These are phyloP conservation scores for Melanostoma mellinum DNA, from an alignment of 2,888 invertebrate species.

Conservation along the genomic window DNA sequence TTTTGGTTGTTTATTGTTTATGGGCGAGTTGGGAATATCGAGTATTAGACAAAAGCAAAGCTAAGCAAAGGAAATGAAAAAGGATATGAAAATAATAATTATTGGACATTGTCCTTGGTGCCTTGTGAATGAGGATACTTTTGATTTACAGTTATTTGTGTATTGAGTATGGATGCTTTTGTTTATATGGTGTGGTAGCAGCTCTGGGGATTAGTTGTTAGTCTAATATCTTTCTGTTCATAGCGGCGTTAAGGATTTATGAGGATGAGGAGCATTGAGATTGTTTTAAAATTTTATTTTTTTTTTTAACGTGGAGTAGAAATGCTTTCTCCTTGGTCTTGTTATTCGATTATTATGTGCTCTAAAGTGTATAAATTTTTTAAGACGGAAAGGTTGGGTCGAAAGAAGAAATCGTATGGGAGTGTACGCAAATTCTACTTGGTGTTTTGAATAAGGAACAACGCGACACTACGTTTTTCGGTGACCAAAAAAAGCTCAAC, in stretches of 20 bases:
- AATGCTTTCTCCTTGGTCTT: too few relatives aligned
- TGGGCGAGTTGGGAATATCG: not conserved
- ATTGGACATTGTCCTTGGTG: slow-evolving; percentile 52
- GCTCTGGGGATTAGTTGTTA: slow-evolving; percentile 6
- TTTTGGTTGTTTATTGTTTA: slow-evolving; percentile 39
- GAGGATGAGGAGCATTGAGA: not conserved
- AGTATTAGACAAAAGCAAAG: not conserved
- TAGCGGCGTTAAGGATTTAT: slow-evolving; percentile 34
- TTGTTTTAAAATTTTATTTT: too few relatives aligned
- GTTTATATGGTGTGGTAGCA: not conserved
- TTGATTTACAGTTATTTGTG: slow-evolving; percentile 55
- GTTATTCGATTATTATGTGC: too few relatives aligned
- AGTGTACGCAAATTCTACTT: too few relatives aligned
- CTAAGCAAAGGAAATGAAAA: not conserved
- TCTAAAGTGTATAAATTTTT: too few relatives aligned
- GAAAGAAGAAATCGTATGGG: too few relatives aligned
- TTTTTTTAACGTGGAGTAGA: too few relatives aligned
- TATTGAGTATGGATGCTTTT: not conserved
- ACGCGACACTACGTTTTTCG: too few relatives aligned
- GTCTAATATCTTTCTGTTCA: slow-evolving; percentile 3
- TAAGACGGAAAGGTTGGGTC: too few relatives aligned
- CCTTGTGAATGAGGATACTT: slow-evolving; percentile 47
- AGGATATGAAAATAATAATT: slow-evolving; percentile 62
- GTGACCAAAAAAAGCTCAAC: too few relatives aligned
- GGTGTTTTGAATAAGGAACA: too few relatives aligned